A percentile compares a stretch with the other conserved stretches of the same genome.
These are phyloP conservation scores for Keiferia lycopersicella DNA, from an alignment of 2,888 invertebrate genomes.

Conservation along the genomic window DNA sequence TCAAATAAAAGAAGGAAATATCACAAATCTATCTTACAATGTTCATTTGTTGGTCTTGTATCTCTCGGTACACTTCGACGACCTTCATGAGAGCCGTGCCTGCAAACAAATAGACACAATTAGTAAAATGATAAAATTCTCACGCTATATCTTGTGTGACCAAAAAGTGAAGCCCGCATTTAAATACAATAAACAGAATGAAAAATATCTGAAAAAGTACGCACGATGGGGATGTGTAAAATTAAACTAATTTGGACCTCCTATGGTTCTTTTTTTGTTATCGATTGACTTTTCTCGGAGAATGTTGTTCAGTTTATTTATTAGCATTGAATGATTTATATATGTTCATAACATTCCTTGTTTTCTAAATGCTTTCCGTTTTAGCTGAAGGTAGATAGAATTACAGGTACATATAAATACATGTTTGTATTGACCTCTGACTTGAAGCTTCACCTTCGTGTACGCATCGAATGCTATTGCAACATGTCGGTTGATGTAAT, in stretches of 20 bases:
- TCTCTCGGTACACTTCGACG: slow-evolving; percentile 95
- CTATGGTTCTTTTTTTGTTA: too few species aligned
- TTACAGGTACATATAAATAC: not conserved
- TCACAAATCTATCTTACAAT: slow-evolving; percentile 86
- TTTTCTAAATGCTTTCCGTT: too few species aligned
- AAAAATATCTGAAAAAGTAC: too few species aligned
- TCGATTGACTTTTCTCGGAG: too few species aligned
- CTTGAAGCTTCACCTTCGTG: slow-evolving; percentile 13
- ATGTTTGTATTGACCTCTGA: slow-evolving; percentile 15
- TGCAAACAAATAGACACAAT: slow-evolving; percentile 56
- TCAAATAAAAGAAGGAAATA: not conserved
- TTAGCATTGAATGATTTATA: too few species aligned
- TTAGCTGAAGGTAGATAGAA: not conserved
- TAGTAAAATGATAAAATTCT: not conserved
- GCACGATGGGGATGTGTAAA: too few species aligned
- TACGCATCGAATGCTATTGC: slow-evolving; percentile 12
- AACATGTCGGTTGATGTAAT: slow-evolving; percentile 2
- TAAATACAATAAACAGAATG: too few species aligned
- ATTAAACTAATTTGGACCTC: too few species aligned
- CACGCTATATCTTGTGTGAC: not conserved
- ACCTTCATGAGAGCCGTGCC: slow-evolving; percentile 95
- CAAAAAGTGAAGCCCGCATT: too few species aligned
- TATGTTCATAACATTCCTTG: too few species aligned
- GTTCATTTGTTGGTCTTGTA: slow-evolving; percentile 96
- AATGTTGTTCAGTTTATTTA: too few species aligned